phyloP scores from a whole-genome alignment of 2,797 vertebrate species.

The Neoniphon sammara region DNA sequence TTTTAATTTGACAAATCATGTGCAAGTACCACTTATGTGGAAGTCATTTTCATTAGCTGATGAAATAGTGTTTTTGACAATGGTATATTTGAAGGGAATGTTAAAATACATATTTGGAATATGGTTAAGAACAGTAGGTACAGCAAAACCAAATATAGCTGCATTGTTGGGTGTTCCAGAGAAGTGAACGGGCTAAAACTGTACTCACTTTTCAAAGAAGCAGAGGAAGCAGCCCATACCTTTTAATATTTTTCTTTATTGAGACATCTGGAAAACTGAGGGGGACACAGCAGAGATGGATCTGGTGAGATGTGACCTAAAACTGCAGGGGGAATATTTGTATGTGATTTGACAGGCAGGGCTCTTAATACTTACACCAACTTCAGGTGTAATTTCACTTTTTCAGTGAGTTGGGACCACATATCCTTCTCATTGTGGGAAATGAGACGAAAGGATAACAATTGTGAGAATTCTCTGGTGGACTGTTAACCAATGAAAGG shows the following conservation, averaged over 20 bases:
- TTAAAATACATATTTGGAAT: too few species aligned
- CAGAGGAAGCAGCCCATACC: background rate
- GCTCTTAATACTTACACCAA: slow-evolving; percentile 51
- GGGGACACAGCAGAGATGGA: background rate
- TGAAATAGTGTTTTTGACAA: background rate
- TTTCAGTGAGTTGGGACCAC: slow-evolving; percentile 30
- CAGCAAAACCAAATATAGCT: background rate
- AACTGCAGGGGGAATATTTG: slow-evolving; percentile 11
- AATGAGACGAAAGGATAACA: slow-evolving; percentile 58
- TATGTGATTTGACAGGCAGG: slow-evolving; percentile 31
- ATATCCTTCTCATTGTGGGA: slow-evolving; percentile 63
- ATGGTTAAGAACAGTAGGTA: background rate
- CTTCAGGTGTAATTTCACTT: slow-evolving; percentile 41
- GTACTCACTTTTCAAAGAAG: background rate
- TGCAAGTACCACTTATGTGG: background rate
- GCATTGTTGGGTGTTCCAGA: background rate
- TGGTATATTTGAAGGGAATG: background rate
- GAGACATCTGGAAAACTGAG: background rate
- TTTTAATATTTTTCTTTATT: background rate
- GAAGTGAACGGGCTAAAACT: slow-evolving; percentile 1
- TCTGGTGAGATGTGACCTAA: background rate
- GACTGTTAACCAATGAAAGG: slow-evolving; percentile 58
- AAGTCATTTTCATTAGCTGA: background rate
- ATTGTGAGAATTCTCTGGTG: slow-evolving; percentile 14
- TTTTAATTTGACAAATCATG: background rate